phyloP scores from a whole-genome alignment of 2,888 invertebrate species.

The Nomada goodeniana region DNA sequence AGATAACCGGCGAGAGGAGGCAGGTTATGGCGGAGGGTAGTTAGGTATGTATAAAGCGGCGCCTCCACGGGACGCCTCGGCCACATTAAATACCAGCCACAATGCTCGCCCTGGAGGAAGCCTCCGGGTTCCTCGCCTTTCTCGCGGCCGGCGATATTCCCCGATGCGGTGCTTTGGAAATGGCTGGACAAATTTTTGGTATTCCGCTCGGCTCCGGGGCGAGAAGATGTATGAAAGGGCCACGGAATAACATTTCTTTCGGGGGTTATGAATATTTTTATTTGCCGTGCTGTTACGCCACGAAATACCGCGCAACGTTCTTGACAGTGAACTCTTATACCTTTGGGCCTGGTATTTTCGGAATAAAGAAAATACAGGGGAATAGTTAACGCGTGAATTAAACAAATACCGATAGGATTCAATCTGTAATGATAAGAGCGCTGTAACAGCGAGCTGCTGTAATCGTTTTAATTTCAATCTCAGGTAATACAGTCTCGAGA shows the following conservation, averaged over 20 bases:
- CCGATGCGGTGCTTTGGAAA: neutral
- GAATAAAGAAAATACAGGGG: no score
- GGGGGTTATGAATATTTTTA: neutral
- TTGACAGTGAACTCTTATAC: no score
- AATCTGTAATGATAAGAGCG: no score
- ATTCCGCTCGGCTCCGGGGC: neutral
- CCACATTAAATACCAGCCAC: conserved; percentile 45
- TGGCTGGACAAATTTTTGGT: conserved; percentile 17
- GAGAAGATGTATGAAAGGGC: neutral
- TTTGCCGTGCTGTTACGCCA: neutral
- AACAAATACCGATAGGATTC: no score
- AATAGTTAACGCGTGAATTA: no score
- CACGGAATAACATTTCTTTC: neutral
- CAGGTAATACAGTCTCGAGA: no score
- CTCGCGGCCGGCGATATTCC: neutral
- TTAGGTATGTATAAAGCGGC: conserved; percentile 60
- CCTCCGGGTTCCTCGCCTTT: neutral
- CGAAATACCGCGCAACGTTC: no score
- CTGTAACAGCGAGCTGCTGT: no score
- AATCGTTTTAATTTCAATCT: no score
- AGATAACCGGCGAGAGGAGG: conserved; percentile 46
- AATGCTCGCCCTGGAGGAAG: conserved; percentile 31
- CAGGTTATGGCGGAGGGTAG: conserved; percentile 49
- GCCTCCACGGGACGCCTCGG: conserved; percentile 54
- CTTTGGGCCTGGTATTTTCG: no score